Conservation (phyloP, 92 coral and sea anemone genomes). For the Porites rus region DNA sequence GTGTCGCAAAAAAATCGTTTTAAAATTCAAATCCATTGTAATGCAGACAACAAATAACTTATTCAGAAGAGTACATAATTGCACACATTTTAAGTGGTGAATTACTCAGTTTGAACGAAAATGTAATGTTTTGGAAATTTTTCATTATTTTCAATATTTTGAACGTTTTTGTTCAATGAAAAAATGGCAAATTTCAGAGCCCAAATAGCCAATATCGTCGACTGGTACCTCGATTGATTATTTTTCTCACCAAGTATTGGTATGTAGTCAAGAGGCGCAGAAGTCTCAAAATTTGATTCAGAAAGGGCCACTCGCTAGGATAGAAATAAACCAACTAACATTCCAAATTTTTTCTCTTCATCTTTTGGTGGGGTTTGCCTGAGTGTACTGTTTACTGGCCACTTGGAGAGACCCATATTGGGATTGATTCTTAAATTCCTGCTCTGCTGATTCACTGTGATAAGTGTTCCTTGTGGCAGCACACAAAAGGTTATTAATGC, state of each 20-base stretch:
- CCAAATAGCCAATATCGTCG: too few relatives aligned
- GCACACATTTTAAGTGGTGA: too few relatives aligned
- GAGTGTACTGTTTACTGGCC: slow-evolving; percentile 12
- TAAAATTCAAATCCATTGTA: too few relatives aligned
- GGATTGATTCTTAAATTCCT: slow-evolving; percentile 40
- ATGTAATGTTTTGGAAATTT: too few relatives aligned
- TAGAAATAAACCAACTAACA: slow-evolving; percentile 36
- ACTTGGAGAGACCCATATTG: slow-evolving; percentile 58
- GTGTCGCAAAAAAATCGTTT: too few relatives aligned
- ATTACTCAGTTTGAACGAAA: too few relatives aligned
- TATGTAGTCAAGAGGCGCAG: slow-evolving; percentile 36
- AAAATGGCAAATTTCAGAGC: too few relatives aligned
- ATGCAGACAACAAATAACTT: too few relatives aligned
- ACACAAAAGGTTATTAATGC: slow-evolving; percentile 41
- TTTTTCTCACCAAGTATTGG: not conserved
- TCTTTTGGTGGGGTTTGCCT: not conserved
- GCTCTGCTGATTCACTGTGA: slow-evolving; percentile 32
- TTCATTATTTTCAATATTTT: too few relatives aligned
- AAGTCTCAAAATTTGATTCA: slow-evolving; percentile 57
- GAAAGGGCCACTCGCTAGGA: slow-evolving; percentile 59
- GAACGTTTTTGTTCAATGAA: too few relatives aligned
- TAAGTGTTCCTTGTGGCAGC: slow-evolving; percentile 42
- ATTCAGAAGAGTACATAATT: too few relatives aligned
- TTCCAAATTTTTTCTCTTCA: slow-evolving; percentile 22
- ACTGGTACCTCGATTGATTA: too few relatives aligned